These are phyloP conservation scores for Lasioglossum albipes DNA, from an alignment of 1,140 invertebrate species.

Conservation along the genomic window DNA sequence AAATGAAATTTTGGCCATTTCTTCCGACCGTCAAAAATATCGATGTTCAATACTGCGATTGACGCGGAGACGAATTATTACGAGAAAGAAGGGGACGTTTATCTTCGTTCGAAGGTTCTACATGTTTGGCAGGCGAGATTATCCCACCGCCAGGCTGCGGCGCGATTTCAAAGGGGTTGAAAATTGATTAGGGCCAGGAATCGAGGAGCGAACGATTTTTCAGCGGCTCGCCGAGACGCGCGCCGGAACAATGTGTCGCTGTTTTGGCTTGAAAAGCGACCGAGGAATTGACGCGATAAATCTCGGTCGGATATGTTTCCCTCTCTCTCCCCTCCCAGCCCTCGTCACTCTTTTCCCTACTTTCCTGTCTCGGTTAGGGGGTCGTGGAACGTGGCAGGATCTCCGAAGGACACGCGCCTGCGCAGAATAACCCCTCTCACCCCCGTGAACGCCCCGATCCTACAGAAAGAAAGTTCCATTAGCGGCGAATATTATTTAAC, in stretches of 20 bases:
- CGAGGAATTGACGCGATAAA: slow-evolving; percentile 40
- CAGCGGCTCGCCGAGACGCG: slow-evolving; percentile 16
- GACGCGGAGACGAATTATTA: too few species aligned
- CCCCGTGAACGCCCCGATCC: not conserved
- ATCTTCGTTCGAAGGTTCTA: too few species aligned
- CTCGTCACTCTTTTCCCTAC: too few species aligned
- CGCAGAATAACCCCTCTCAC: not conserved
- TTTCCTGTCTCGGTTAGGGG: not conserved
- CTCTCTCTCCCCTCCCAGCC: too few species aligned
- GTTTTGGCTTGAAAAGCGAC: slow-evolving; percentile 31
- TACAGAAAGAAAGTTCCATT: slow-evolving; percentile 10
- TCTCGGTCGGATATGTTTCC: not conserved
- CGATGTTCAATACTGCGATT: too few species aligned
- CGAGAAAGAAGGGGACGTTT: too few species aligned
- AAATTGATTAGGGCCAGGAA: slow-evolving; percentile 36
- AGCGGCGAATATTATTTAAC: slow-evolving; percentile 24
- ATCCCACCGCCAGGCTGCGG: not conserved
- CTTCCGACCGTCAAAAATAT: too few species aligned
- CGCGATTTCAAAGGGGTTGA: slow-evolving; percentile 9
- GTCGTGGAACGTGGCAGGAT: too few species aligned
- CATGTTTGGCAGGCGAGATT: too few species aligned
- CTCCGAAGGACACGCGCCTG: slow-evolving; percentile 11
- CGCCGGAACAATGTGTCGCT: slow-evolving; percentile 30
- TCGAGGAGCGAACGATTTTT: slow-evolving; percentile 16
- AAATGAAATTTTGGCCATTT: too few species aligned